Base-by-base conservation (phyloP, 2,888 invertebrate genomes). In the Amblyteles armatorius region DNA sequence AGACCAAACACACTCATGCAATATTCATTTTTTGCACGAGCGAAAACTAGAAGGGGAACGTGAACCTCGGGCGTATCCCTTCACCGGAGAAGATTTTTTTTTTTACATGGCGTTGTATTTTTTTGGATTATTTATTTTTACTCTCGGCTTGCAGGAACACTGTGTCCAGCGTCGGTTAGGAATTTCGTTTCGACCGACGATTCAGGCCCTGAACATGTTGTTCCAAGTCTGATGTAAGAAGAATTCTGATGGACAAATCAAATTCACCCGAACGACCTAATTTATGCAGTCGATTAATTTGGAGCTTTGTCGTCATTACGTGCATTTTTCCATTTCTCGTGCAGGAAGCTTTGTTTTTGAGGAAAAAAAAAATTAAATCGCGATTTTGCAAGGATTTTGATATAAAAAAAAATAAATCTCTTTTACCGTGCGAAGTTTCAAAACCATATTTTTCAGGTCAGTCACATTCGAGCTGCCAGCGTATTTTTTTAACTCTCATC, bases 1-100 rank as follows among this genome's bases (percentile, higher is more conserved):
- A 79, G 71, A 79, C 63, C 63, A 50, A 82, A 79, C 79, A 79
- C 71, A 84, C 79, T 84, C 84, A 82, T 82, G 71, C 82, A 82
- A 85, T 85, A 85, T 85, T 85, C 84, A 82, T 82, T 76, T 71
- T 79, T 33, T 29, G 29, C 13, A 13, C 19, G 5, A 26, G 19
- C 13, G 74, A 72, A 69, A 82, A 40, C 29, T 57, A 55, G 16
- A 22, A 77, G 72, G 55, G 40, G 33, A 50, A 36, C 33, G 19
- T 6, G 6, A 55, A 22, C 36, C 36, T 71, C 79, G 74, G 57
- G 68, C 74, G 48, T 48, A 52, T 22, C 40, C 44, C 57, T 76
- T 79, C 79, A 48, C 52, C 77, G 65, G 16, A 74, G 33, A 26
- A 44, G 33, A 71, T 63, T 40, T 73, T 69, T 63, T 48, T 79